Percentiles rank a stretch among this genome's conserved stretches.
phyloP scores from a whole-genome alignment of 2,113 vertebrate genomes.

The Lampris megalopsis region DNA sequence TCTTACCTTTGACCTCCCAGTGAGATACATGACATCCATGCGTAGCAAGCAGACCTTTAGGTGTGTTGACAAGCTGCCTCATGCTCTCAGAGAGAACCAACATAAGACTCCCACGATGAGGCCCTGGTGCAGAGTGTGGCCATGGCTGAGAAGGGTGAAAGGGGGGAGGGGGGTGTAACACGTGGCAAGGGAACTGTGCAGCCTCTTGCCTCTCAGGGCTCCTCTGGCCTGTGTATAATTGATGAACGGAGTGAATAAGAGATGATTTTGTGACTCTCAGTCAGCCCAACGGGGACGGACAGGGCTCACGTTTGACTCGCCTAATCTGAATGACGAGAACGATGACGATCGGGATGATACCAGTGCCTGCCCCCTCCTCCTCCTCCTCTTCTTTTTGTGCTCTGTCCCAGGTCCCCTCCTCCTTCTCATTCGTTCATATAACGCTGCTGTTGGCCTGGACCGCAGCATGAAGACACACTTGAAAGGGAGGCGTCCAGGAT shows the following conservation, averaged over 20 bases:
- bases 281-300: conserved; percentile 74
- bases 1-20: neutral
- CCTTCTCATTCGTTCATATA: no score
- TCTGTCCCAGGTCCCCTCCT: neutral
- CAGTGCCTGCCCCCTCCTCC: conserved; percentile 23
- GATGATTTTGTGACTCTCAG: conserved; percentile 78
- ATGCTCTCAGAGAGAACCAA: conserved; percentile 50
- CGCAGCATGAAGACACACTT: conserved; percentile 38
- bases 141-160: conserved; percentile 37
- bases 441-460: conserved; percentile 3
- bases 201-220: conserved; percentile 74
- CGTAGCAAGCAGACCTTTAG: conserved; percentile 36
- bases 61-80: conserved; percentile 61
- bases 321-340: conserved; percentile 75
- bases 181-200: conserved; percentile 38
- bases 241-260: conserved; percentile 78
- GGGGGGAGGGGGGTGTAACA: conserved; percentile 24
- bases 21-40: conserved; percentile 44
- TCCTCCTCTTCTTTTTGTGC: conserved; percentile 11
- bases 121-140: conserved; percentile 22
- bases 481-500: neutral
- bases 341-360: conserved; percentile 41
- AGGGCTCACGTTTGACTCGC: conserved; percentile 72
- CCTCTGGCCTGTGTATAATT: conserved; percentile 80
- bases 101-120: conserved; percentile 44